Evolutionary conservation across 2,797 vertebrate species (phyloP).

Genomic region (Harpagifer antarcticus): DNA sequence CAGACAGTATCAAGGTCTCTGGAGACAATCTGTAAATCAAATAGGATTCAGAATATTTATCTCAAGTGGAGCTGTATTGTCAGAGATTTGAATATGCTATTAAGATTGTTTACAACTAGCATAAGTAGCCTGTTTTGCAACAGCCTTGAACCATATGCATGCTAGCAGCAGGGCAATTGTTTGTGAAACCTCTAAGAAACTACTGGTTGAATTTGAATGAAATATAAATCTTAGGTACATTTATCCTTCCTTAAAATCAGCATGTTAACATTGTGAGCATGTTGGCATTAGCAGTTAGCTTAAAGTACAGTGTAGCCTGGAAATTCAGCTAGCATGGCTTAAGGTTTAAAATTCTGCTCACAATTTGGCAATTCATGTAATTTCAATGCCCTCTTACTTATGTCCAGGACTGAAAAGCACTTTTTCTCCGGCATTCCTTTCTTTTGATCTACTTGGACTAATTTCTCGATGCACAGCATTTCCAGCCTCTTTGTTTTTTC

Average conservation of each 20-base stretch:
- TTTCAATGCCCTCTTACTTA: slow-evolving; percentile 1
- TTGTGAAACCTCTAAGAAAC: no score
- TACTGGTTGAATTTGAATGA: no score
- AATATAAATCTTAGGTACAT: no score
- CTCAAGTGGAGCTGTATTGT: slow-evolving; percentile 36
- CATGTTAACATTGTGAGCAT: no score
- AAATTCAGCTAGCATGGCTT: not conserved
- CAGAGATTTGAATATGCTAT: slow-evolving; percentile 20
- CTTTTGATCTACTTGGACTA: slow-evolving; percentile 11
- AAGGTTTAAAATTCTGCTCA: slow-evolving; percentile 11
- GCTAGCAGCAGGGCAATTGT: no score
- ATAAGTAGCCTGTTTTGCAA: not conserved
- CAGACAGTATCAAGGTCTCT: slow-evolving; percentile 33
- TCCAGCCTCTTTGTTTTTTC: slow-evolving; percentile 41
- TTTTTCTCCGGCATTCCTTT: not conserved
- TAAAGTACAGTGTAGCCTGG: not conserved
- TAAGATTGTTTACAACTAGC: slow-evolving; percentile 30
- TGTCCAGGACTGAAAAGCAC: slow-evolving; percentile 19
- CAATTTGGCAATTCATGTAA: slow-evolving; percentile 8
- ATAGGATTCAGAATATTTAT: slow-evolving; percentile 50
- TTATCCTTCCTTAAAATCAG: no score
- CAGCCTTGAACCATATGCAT: no score
- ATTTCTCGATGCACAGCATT: slow-evolving; percentile 24
- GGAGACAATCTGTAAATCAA: slow-evolving; percentile 49
- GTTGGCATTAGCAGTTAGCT: no score